A percentile compares a stretch with the other conserved stretches of the same genome.
Conservation (phyloP, 2,113 vertebrate genomes). For the Ciconia maguari region DNA sequence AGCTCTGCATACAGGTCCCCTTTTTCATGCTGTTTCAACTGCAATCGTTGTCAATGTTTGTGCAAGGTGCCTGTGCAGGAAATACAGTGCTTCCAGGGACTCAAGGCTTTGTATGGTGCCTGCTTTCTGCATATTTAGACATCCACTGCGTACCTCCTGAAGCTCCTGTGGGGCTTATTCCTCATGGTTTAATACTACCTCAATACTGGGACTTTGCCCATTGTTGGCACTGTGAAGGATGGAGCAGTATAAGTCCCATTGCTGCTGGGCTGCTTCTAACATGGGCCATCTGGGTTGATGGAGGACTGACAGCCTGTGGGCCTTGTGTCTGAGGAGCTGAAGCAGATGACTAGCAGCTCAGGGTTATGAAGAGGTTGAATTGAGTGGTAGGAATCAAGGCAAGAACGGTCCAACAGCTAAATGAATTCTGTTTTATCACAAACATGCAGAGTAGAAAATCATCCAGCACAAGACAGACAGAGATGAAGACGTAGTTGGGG, state of each 20-base stretch:
- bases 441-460: neutral
- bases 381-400: neutral
- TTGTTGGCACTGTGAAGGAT: neutral
- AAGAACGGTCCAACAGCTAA: neutral
- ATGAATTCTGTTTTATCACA: neutral
- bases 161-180: rapidly evolving
- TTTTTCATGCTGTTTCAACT: neutral
- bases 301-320: neutral
- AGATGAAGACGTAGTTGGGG: neutral
- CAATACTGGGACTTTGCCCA: neutral
- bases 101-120: neutral
- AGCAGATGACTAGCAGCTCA: neutral
- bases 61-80: neutral
- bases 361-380: neutral
- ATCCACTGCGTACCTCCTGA: neutral
- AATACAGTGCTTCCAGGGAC: neutral
- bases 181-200: neutral
- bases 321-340: neutral
- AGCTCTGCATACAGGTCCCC: rapidly evolving
- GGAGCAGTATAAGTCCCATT: rapidly evolving
- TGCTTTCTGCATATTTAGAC: neutral
- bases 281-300: neutral
- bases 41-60: neutral
- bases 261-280: neutral
- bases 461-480: neutral